These are phyloP conservation scores for Hypocryptadius cinnamomeus DNA, from an alignment of 2,113 vertebrate species.

Conservation along the genomic window DNA sequence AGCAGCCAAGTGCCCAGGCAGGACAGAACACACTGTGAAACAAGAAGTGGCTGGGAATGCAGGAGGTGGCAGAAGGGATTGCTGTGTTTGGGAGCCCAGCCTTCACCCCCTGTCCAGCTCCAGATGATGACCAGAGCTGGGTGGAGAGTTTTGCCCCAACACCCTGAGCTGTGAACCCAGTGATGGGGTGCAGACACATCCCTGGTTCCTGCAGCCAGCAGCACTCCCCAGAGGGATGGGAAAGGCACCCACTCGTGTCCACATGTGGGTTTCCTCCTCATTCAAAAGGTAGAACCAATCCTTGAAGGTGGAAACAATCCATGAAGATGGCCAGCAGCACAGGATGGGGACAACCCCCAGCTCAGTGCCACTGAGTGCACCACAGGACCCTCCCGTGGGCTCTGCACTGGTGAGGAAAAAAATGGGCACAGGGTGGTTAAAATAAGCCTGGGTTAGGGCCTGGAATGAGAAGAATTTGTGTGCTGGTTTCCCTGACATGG, in stretches of 20 bases:
- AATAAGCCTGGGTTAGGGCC: not conserved
- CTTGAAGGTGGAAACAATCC: not conserved
- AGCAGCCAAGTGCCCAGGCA: accelerated
- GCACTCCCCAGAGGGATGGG: not conserved
- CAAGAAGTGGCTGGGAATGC: not conserved
- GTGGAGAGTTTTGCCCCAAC: not conserved
- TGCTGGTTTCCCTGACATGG: not conserved
- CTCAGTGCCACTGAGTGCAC: not conserved
- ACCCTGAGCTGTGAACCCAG: not conserved
- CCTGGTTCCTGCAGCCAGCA: not conserved
- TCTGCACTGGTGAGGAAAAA: not conserved
- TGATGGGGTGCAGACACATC: not conserved
- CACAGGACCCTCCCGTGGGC: not conserved
- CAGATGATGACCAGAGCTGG: not conserved
- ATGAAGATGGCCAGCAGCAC: not conserved
- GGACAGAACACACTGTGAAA: not conserved
- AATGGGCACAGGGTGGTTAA: not conserved
- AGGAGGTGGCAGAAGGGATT: not conserved
- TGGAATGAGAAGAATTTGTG: constrained; percentile 23
- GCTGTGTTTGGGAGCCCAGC: not conserved
- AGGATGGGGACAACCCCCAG: not conserved
- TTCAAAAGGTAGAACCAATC: not conserved
- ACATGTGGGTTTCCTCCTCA: accelerated
- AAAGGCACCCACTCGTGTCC: not conserved
- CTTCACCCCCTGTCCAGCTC: not conserved